Percentiles rank a stretch among this genome's conserved stretches.
phyloP scores from a whole-genome alignment of 2,113 vertebrate genomes.

The Seriola aureovittata region DNA sequence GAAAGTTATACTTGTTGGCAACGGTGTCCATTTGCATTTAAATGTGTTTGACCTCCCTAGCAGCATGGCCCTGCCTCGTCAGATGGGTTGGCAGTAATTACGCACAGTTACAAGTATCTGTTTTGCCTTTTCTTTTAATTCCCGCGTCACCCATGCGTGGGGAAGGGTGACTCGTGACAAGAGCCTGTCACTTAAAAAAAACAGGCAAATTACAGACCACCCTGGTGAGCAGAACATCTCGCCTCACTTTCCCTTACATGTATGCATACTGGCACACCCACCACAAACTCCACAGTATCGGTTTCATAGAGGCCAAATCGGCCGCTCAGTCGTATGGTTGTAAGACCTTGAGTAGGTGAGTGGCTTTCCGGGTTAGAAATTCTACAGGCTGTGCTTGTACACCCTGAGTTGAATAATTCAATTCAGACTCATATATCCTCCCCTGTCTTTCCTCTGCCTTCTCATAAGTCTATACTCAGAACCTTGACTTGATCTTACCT shows the following conservation, averaged over 20 bases:
- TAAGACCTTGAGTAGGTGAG: constrained; percentile 1
- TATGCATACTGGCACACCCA: background rate
- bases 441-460: background rate
- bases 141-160: constrained; percentile 55
- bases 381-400: constrained; percentile 14
- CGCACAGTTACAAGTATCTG: constrained; percentile 74
- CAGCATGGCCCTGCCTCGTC: constrained; percentile 42
- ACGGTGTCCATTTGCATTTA: constrained; percentile 78
- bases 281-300: background rate
- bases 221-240: constrained; percentile 43
- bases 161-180: constrained; percentile 50
- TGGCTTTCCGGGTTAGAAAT: constrained; percentile 22
- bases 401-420: constrained; percentile 20
- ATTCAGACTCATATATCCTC: background rate
- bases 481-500: background rate
- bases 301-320: background rate
- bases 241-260: constrained; percentile 2
- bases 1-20: constrained; percentile 58
- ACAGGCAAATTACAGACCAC: constrained; percentile 62
- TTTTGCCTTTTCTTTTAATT: constrained; percentile 73
- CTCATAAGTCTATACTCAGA: constrained; percentile 1
- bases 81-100: constrained; percentile 75
- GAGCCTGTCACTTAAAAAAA: constrained; percentile 65
- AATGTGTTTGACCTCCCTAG: constrained; percentile 76
- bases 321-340: background rate